Percentiles rank a stretch among this genome's conserved stretches.
phyloP scores from a whole-genome alignment of 2,888 invertebrate species.

The Lasioglossum marginatum region DNA sequence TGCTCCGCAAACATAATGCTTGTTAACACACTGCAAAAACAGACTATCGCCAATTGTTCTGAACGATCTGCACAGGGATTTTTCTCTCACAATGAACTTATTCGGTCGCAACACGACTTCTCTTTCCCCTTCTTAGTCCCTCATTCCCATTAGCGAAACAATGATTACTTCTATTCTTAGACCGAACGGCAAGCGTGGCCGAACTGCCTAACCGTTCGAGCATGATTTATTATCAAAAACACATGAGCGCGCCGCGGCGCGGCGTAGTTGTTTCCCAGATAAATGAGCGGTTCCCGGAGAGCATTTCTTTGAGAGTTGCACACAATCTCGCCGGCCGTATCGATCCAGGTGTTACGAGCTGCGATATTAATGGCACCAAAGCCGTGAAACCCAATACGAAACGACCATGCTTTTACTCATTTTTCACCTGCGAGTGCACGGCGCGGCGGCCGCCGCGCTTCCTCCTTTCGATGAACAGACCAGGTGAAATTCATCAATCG shows the following conservation, averaged over 20 bases:
- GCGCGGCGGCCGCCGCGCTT: conserved; percentile 2
- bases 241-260: background rate
- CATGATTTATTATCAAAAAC: conserved; percentile 15
- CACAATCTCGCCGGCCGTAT: conserved; percentile 5
- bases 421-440: conserved; percentile 24
- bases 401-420: conserved; percentile 33
- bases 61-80: background rate
- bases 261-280: background rate
- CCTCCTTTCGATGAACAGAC: conserved; percentile 33
- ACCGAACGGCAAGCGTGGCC: background rate
- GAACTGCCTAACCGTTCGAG: background rate
- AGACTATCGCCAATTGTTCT: background rate
- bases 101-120: background rate
- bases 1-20: background rate
- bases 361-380: conserved; percentile 19
- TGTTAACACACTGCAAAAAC: background rate
- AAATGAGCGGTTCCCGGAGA: conserved; percentile 8
- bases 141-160: conserved; percentile 5
- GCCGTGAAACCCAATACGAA: conserved; percentile 14
- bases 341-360: conserved; percentile 8
- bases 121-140: background rate
- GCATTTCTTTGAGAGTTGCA: conserved; percentile 1
- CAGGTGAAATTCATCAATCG: conserved; percentile 44
- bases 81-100: background rate
- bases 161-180: background rate